Percentiles rank a stretch among this genome's conserved stretches.
These are phyloP conservation scores for Petrolisthes cinctipes DNA, from an alignment of 2,888 invertebrate species.

Conservation along the genomic window DNA sequence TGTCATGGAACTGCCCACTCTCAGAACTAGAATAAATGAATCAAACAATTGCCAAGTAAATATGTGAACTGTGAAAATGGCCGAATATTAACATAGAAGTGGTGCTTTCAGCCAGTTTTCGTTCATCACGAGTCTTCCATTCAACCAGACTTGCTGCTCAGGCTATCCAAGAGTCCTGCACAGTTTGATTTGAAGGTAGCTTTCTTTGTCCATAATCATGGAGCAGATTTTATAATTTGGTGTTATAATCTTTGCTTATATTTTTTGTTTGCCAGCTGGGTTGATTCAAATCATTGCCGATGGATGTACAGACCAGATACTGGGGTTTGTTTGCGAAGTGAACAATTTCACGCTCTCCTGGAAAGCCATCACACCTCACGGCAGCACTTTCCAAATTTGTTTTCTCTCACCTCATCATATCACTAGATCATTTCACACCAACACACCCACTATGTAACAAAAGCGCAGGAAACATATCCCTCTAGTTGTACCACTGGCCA, in stretches of 20 bases:
- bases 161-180: slow-evolving; percentile 59
- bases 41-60: too few relatives aligned
- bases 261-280: not conserved
- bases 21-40: too few relatives aligned
- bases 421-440: not conserved
- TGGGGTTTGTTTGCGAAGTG: not conserved
- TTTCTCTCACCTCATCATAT: slow-evolving; percentile 6
- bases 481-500: too few relatives aligned
- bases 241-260: not conserved
- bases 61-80: too few relatives aligned
- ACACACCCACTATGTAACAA: not conserved
- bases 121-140: slow-evolving; percentile 47
- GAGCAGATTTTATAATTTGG: slow-evolving; percentile 28
- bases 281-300: slow-evolving; percentile 44
- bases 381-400: slow-evolving; percentile 36
- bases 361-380: slow-evolving; percentile 50
- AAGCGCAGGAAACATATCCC: slow-evolving; percentile 1
- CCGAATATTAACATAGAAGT: slow-evolving; percentile 31
- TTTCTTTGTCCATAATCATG: slow-evolving; percentile 24
- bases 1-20: too few relatives aligned
- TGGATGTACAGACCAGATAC: not conserved
- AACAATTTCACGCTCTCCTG: slow-evolving; percentile 49
- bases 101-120: slow-evolving; percentile 23
- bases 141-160: slow-evolving; percentile 37
- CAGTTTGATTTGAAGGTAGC: not conserved